Evolutionary conservation across 30 jellyfish, hydroid and myxozoan genomes (phyloP).

Genomic region (Hydractinia echinata): DNA sequence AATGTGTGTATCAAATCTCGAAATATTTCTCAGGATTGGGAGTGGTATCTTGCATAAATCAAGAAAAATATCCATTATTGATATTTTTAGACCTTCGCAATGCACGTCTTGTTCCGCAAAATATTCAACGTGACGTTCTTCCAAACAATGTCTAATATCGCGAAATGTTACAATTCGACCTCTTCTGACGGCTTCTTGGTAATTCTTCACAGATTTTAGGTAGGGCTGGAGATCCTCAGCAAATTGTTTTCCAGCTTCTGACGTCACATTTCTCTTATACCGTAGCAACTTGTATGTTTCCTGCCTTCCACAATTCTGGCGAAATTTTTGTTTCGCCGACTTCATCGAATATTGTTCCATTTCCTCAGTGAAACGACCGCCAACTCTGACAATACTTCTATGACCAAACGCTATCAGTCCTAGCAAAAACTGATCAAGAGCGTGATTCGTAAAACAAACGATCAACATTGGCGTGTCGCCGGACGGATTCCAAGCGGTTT

Average conservation of each 20-base stretch:
- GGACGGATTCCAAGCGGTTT: constrained; percentile 11
- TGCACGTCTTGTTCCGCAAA: constrained; percentile 29
- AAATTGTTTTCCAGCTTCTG: constrained; percentile 8
- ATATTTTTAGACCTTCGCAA: constrained; percentile 3
- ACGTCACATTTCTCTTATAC: neutral
- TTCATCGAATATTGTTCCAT: constrained; percentile 41
- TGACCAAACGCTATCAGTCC: constrained; percentile 61
- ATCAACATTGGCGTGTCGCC: constrained; percentile 49
- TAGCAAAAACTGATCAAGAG: constrained; percentile 71
- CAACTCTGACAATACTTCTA: constrained; percentile 52
- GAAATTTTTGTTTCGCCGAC: constrained; percentile 5
- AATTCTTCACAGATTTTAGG: constrained; percentile 14
- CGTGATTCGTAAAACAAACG: constrained; percentile 81
- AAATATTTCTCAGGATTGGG: constrained; percentile 13
- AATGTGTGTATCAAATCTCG: constrained; percentile 2
- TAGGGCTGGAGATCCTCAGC: constrained; percentile 23
- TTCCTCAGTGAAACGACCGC: constrained; percentile 56
- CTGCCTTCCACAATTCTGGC: neutral
- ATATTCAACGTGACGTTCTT: neutral
- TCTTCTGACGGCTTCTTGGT: constrained; percentile 17
- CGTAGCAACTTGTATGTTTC: neutral
- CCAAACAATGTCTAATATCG: constrained; percentile 16
- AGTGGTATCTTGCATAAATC: constrained; percentile 31
- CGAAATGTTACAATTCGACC: constrained; percentile 10
- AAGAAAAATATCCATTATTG: constrained; percentile 20